Base-by-base conservation (phyloP, 2,113 vertebrate species). In the Peucedramus taeniatus region DNA sequence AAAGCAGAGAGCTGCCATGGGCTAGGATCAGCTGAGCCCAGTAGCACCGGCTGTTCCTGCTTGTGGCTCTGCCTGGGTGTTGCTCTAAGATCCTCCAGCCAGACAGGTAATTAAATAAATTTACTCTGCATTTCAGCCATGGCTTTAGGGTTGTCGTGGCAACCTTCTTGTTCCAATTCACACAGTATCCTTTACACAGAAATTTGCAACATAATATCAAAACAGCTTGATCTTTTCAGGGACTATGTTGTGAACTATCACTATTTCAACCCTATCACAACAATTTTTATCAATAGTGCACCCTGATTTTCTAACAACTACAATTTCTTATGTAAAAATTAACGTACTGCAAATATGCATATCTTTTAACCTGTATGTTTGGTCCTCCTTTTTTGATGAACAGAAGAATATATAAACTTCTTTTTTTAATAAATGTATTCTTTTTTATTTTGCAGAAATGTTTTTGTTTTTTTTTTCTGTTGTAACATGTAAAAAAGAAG, bases 381-480 rank as follows among this genome's bases (percentile, higher is more conserved):
- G 3, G 5, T 53, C 15, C 19, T 80, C 27, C 11, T 39, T 83
- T 83, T 94, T 31, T 51, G 44, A 28, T 40, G 21, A 83, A 44
- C 4, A 24, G 37, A 87, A 69, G 27, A 88, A 53, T 17, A 19
- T 18, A 35, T 12, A 8, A 28, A 6, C 6, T 23, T 54, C 59
- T 54, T 47, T 60, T 40, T 61, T 4, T 1, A 1, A 56, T 42
- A 70, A 37, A 53, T 37, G 0, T 31, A 53, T 79, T 31, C 0
- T 40, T 75, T 88, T 87, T 94, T 31, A 78, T 82, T 75, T 71
- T 79, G 18, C 27, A 78, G 19, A 61, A 81, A 5, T 53, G n/a
- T n/a, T n/a, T n/a, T n/a, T n/a, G n/a, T n/a, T 0, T 16, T 47
- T 59, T 49, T n/a, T 1, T 64, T 75, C 37, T 28, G 21, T 30